Evolutionary conservation across 2,797 vertebrate species (phyloP).

Genomic region (Lepus oiostolus): DNA sequence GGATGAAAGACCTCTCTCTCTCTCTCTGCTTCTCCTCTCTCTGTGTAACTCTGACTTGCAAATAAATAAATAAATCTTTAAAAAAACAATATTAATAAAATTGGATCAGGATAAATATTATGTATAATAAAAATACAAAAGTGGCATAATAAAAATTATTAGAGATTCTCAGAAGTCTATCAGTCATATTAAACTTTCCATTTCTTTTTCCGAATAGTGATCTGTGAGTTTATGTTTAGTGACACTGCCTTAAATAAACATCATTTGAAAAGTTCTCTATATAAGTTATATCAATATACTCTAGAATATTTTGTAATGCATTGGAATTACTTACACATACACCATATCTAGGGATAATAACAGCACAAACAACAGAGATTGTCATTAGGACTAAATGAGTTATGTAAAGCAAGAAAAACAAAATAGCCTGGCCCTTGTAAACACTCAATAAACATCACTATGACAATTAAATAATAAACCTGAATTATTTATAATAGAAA

Average conservation of each 20-base stretch:
- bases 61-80: no score
- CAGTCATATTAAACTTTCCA: constrained; percentile 37
- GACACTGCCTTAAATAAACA: not conserved
- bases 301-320: constrained; percentile 15
- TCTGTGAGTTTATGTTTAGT: not conserved
- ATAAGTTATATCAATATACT: not conserved
- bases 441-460: constrained; percentile 10
- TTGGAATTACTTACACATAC: constrained; percentile 44
- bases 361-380: not conserved
- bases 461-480: constrained; percentile 47
- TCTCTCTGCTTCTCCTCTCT: no score
- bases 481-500: not conserved
- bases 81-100: not conserved
- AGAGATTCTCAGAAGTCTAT: not conserved
- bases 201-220: constrained; percentile 30
- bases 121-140: constrained; percentile 28
- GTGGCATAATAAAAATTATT: not conserved
- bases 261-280: constrained; percentile 12
- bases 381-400: not conserved
- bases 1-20: no score
- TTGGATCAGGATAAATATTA: constrained; percentile 16
- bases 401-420: constrained; percentile 28
- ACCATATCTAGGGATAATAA: not conserved
- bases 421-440: not conserved
- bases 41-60: no score